A percentile compares a stretch with the other conserved stretches of the same genome.
phyloP scores from a whole-genome alignment of 2,113 vertebrate genomes.

The Tamias sibiricus region DNA sequence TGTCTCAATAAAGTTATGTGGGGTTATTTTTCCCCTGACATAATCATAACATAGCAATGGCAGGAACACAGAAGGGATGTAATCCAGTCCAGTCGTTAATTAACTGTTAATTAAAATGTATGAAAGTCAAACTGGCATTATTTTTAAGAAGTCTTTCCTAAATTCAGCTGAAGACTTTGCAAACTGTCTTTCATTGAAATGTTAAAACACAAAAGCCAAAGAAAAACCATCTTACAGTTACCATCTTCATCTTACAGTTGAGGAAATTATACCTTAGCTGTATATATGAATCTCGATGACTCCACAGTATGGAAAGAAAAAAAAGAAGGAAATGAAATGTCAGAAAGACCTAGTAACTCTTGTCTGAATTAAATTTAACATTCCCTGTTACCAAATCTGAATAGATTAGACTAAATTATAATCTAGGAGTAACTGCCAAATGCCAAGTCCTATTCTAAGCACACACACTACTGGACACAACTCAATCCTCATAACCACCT shows the following conservation, averaged over 20 bases:
- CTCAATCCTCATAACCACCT: background rate
- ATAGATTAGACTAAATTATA: background rate
- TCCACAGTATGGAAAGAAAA: background rate
- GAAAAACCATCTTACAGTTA: no score
- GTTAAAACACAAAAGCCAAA: conserved; percentile 11
- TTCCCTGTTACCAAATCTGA: background rate
- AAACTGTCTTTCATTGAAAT: background rate
- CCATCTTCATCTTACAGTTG: background rate
- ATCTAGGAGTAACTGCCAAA: background rate
- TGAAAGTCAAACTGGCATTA: background rate
- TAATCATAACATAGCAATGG: conserved; percentile 48
- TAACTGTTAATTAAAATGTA: conserved; percentile 37
- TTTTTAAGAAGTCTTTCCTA: conserved; percentile 22
- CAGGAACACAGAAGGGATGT: background rate
- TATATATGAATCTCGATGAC: background rate
- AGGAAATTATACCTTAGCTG: background rate
- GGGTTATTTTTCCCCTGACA: background rate
- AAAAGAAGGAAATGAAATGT: background rate
- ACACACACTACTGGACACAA: background rate
- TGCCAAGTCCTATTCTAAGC: conserved; percentile 1
- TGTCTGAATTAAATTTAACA: conserved; percentile 27
- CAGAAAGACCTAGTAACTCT: background rate
- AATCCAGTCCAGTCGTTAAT: background rate
- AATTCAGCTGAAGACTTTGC: conserved; percentile 9
- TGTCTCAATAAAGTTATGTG: background rate